phyloP scores from a whole-genome alignment of 2,888 invertebrate species.

The Neria commutata region DNA sequence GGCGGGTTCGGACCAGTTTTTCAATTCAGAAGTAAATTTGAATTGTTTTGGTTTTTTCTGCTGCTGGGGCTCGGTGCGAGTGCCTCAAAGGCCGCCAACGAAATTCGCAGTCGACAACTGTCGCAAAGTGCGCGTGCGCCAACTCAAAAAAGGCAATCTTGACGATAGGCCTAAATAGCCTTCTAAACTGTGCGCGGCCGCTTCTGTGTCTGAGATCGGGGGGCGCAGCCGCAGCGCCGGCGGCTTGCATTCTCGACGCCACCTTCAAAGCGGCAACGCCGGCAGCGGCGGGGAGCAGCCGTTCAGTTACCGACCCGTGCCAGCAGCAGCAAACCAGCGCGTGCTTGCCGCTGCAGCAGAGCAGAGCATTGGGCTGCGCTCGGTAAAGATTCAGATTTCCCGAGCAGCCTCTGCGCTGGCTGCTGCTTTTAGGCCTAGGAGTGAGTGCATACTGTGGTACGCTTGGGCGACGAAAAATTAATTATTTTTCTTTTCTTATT shows the following conservation, averaged over 20 bases:
- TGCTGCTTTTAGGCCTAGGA: constrained; percentile 36
- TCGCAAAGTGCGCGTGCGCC: too few relatives aligned
- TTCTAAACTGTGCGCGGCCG: not conserved
- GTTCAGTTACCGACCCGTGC: not conserved
- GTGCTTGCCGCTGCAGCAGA: constrained; percentile 3
- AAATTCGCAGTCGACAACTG: not conserved
- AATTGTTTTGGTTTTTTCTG: constrained; percentile 8
- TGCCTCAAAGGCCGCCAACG: not conserved
- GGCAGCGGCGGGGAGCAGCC: not conserved
- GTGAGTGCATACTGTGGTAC: constrained; percentile 10
- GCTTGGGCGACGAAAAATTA: constrained; percentile 50
- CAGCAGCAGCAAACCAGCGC: constrained; percentile 11
- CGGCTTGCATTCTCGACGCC: not conserved
- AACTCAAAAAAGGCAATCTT: too few relatives aligned
- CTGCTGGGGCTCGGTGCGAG: not conserved
- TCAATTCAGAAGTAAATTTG: constrained; percentile 2
- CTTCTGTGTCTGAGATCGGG: not conserved
- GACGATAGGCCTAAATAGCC: not conserved
- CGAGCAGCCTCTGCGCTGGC: constrained; percentile 24
- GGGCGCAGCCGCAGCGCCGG: not conserved
- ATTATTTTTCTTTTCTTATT: constrained; percentile 41
- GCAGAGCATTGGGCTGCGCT: not conserved
- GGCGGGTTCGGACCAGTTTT: not conserved
- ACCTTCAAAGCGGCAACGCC: not conserved
- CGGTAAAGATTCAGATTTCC: constrained; percentile 12